Evolutionary conservation across 2,113 vertebrate species (phyloP).

Genomic region (Coturnix japonica): DNA sequence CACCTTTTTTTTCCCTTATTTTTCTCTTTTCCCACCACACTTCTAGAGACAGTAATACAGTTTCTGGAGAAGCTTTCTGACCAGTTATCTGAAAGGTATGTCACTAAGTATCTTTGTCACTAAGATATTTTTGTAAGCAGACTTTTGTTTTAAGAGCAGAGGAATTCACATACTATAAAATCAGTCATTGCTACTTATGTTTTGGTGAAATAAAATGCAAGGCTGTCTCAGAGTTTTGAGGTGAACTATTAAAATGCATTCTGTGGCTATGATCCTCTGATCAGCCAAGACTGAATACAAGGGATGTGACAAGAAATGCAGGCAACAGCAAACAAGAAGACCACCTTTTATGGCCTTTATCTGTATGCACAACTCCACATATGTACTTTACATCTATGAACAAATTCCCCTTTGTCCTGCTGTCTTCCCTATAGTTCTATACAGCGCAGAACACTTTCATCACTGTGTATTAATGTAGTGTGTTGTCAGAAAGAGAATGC

Average conservation of each 20-base stretch:
- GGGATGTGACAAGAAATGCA: not conserved
- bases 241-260: not conserved
- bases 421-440: not conserved
- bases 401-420: not conserved
- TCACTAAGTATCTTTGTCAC: constrained; percentile 19
- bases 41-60: constrained; percentile 89
- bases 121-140: not conserved
- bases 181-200: not conserved
- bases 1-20: not conserved
- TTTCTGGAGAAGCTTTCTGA: constrained; percentile 93
- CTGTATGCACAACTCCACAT: not conserved
- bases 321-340: not conserved
- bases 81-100: constrained; percentile 88
- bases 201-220: not conserved
- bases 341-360: not conserved
- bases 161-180: not conserved
- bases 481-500: not conserved
- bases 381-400: not conserved
- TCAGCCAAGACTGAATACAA: not conserved
- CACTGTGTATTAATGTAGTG: not conserved
- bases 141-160: not conserved
- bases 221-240: not conserved
- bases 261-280: not conserved
- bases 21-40: not conserved
- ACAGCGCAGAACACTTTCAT: not conserved